Percentiles rank a stretch among this genome's conserved stretches.
Conservation (phyloP, 2,113 vertebrate genomes). For the Anarrhichthys ocellatus region DNA sequence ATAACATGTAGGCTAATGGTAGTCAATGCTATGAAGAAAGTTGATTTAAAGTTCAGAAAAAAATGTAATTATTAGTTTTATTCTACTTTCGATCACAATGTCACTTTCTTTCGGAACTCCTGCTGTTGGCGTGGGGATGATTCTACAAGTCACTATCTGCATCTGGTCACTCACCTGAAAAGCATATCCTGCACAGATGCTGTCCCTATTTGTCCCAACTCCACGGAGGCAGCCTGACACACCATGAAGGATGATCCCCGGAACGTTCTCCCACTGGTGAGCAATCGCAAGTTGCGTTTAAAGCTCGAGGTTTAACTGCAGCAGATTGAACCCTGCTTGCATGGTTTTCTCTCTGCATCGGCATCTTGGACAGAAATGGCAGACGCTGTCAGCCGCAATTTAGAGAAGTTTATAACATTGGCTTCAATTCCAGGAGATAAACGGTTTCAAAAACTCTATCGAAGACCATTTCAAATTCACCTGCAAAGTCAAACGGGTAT, state of each 20-base stretch:
- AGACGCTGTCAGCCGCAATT: neutral
- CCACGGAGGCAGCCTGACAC: neutral
- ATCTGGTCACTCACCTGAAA: neutral
- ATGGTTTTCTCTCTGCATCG: neutral
- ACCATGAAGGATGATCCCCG: conserved; percentile 1
- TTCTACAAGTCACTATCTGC: neutral
- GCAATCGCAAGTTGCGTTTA: conserved; percentile 8
- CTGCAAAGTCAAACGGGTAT: neutral
- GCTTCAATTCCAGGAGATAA: neutral
- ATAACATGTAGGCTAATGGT: neutral
- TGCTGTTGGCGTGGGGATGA: neutral
- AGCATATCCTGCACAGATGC: neutral
- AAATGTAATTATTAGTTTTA: neutral
- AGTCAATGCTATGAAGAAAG: neutral
- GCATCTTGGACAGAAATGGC: neutral
- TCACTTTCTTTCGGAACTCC: neutral
- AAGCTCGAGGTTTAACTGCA: neutral
- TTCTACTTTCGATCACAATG: neutral
- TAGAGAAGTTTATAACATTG: neutral
- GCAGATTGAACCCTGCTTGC: neutral
- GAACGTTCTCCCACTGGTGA: neutral
- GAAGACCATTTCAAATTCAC: neutral
- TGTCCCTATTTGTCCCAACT: neutral
- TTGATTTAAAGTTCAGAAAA: too few species aligned
- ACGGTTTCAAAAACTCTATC: neutral